These are phyloP conservation scores for Sesia apiformis DNA, from an alignment of 2,888 invertebrate species.

Conservation along the genomic window DNA sequence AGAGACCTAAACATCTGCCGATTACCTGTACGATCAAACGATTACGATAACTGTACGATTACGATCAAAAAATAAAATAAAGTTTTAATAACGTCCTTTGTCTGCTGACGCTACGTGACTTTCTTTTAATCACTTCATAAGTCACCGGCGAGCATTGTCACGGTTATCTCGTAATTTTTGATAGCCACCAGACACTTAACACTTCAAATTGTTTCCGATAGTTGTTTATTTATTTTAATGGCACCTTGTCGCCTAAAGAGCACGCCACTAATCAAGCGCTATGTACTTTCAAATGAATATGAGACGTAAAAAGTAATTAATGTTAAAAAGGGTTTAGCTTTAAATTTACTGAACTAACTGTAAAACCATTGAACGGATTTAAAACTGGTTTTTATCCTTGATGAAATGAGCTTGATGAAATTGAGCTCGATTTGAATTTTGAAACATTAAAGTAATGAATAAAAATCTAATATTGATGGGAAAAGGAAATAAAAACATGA, in stretches of 20 bases:
- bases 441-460: too few species aligned
- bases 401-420: too few species aligned
- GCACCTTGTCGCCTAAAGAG: constrained; percentile 53
- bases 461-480: too few species aligned
- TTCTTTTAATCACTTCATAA: constrained; percentile 66
- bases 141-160: constrained; percentile 62
- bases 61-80: too few species aligned
- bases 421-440: too few species aligned
- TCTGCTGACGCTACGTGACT: constrained; percentile 4
- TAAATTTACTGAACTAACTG: too few species aligned
- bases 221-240: constrained; percentile 69
- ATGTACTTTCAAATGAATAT: constrained; percentile 68
- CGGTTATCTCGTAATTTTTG: constrained; percentile 69
- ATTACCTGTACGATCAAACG: too few species aligned
- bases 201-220: constrained; percentile 65
- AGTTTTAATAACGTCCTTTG: not conserved
- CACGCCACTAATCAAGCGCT: constrained; percentile 66
- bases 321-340: constrained; percentile 4
- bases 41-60: too few species aligned
- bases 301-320: constrained; percentile 60
- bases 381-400: too few species aligned
- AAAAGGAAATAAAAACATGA: too few species aligned
- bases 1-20: too few species aligned
- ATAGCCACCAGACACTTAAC: constrained; percentile 70
- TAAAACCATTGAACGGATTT: too few species aligned